phyloP scores from a whole-genome alignment of 2,113 vertebrate species.

The Cheilinus undulatus region DNA sequence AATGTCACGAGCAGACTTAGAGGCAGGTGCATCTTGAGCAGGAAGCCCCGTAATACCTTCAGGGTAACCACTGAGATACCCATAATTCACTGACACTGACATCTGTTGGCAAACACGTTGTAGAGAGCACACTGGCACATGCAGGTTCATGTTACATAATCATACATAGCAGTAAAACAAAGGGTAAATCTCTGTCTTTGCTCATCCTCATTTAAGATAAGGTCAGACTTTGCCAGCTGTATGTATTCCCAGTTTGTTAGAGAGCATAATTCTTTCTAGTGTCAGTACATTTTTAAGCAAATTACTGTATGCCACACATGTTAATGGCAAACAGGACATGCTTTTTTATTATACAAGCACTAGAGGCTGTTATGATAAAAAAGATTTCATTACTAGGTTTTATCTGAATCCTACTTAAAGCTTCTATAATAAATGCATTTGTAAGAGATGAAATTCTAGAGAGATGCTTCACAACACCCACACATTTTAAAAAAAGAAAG shows the following conservation, averaged over 20 bases:
- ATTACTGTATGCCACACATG: not conserved
- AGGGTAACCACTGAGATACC: conserved; percentile 24
- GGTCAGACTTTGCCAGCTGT: conserved; percentile 12
- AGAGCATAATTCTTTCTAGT: not conserved
- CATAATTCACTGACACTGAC: conserved; percentile 36
- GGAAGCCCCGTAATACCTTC: conserved; percentile 32
- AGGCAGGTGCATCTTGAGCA: conserved; percentile 36
- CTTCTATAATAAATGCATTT: conserved; percentile 25
- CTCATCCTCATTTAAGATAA: conserved; percentile 4
- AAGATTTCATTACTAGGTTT: not conserved
- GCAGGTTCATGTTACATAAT: conserved; percentile 27
- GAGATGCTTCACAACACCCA: conserved; percentile 52
- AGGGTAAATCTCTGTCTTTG: not conserved
- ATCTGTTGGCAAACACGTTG: conserved; percentile 20
- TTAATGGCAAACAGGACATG: not conserved
- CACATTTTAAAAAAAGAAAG: conserved; percentile 57
- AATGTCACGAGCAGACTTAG: conserved; percentile 50
- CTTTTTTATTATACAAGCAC: not conserved
- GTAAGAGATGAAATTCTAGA: conserved; percentile 21
- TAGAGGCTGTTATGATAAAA: not conserved
- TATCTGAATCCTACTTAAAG: not conserved
- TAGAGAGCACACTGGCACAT: not conserved
- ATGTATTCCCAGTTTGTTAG: not conserved
- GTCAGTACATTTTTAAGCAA: not conserved
- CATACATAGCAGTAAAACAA: conserved; percentile 3